phyloP scores from a whole-genome alignment of 1,140 invertebrate species.

The Probaryconus sp. region DNA sequence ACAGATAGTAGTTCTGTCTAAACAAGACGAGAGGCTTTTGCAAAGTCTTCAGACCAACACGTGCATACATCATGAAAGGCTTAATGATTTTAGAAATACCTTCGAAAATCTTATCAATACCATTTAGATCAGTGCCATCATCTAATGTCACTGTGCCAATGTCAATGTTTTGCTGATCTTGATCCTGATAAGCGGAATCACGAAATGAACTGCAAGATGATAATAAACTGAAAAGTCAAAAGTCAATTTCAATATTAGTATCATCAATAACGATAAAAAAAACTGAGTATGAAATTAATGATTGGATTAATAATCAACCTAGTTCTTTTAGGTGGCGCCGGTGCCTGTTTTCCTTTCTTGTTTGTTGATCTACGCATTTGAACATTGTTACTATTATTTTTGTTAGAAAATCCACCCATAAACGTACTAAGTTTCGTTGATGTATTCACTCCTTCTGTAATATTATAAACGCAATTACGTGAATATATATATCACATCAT shows the following conservation, averaged over 20 bases:
- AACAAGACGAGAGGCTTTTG: slow-evolving; percentile 2
- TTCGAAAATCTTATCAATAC: slow-evolving; percentile 83
- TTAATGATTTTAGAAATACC: slow-evolving; percentile 74
- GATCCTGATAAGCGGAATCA: slow-evolving; percentile 82
- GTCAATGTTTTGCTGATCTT: slow-evolving; percentile 75
- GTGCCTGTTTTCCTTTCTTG: slow-evolving; percentile 94
- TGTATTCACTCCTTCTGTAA: slow-evolving; percentile 79
- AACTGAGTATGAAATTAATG: too few species aligned
- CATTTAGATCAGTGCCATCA: slow-evolving; percentile 83
- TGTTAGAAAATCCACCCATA: slow-evolving; percentile 79
- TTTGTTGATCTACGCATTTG: slow-evolving; percentile 92
- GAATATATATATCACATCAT: too few species aligned
- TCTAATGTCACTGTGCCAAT: slow-evolving; percentile 76
- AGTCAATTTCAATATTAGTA: slow-evolving; percentile 18
- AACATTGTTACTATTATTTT: slow-evolving; percentile 82
- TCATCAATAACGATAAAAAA: slow-evolving; percentile 25
- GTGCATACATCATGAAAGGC: slow-evolving; percentile 58
- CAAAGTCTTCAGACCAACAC: slow-evolving; percentile 41
- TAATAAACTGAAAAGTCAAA: slow-evolving; percentile 81
- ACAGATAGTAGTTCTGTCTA: slow-evolving; percentile 3
- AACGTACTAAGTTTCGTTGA: slow-evolving; percentile 84
- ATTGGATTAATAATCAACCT: too few species aligned
- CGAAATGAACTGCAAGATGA: slow-evolving; percentile 91
- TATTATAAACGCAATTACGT: slow-evolving; percentile 19
- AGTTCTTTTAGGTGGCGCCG: slow-evolving; percentile 94